phyloP scores from a whole-genome alignment of 64 coral and sea anemone species.

The Acropora tenuis region DNA sequence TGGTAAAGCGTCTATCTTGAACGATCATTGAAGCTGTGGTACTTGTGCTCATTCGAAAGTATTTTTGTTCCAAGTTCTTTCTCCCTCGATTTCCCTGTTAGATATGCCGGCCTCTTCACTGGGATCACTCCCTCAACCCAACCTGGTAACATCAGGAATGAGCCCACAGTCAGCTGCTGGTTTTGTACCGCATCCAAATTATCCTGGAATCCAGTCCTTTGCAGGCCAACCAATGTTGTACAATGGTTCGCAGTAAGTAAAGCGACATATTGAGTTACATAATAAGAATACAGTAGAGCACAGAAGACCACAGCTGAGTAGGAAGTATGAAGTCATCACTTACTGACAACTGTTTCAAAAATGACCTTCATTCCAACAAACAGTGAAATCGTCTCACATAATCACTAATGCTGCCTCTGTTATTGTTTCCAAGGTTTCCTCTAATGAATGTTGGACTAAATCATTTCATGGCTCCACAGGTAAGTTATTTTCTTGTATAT shows the following conservation, averaged over 20 bases:
- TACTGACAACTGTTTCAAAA: too few species aligned
- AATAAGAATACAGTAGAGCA: too few species aligned
- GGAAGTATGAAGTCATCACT: too few species aligned
- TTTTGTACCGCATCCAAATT: slow-evolving; percentile 47
- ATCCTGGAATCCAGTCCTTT: slow-evolving; percentile 39
- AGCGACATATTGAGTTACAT: too few species aligned
- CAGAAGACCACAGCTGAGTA: too few species aligned
- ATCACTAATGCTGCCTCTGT: background rate
- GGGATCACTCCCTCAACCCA: slow-evolving; percentile 30
- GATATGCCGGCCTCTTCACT: background rate
- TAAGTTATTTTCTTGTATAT: background rate
- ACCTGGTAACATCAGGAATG: slow-evolving; percentile 14
- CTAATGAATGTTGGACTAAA: slow-evolving; percentile 39
- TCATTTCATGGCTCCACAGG: slow-evolving; percentile 36
- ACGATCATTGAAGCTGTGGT: background rate
- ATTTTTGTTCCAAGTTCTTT: background rate
- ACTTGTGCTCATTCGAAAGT: background rate
- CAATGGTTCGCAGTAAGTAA: slow-evolving; percentile 55
- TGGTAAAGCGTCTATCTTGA: too few species aligned
- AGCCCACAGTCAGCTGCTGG: slow-evolving; percentile 42
- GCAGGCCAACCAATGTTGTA: slow-evolving; percentile 47
- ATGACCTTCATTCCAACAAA: too few species aligned
- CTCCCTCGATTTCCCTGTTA: background rate
- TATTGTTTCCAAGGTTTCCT: slow-evolving; percentile 30
- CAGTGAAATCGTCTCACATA: background rate